phyloP scores from a whole-genome alignment of 2,888 invertebrate species.

The Eudemis profundana region DNA sequence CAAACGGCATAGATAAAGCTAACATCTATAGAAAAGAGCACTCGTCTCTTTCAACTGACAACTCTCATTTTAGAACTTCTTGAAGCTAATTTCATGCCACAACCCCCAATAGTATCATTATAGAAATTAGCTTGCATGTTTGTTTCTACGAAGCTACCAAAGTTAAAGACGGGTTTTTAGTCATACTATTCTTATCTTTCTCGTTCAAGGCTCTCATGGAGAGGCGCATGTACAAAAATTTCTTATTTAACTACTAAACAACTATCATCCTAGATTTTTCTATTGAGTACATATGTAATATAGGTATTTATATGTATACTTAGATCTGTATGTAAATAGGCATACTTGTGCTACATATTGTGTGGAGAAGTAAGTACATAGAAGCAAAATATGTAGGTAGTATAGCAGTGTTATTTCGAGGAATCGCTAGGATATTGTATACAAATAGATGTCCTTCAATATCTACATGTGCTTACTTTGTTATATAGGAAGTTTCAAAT shows the following conservation, averaged over 20 bases:
- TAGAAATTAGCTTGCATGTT: conserved; percentile 38
- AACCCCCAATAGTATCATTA: conserved; percentile 14
- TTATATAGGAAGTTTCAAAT: conserved; percentile 60
- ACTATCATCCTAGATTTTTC: conserved; percentile 2
- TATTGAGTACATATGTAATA: not conserved
- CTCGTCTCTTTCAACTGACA: not conserved
- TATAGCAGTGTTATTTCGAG: conserved; percentile 13
- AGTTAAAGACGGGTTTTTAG: not conserved
- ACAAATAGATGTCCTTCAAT: conserved; percentile 33
- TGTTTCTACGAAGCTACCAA: conserved; percentile 16
- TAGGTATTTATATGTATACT: conserved; percentile 10
- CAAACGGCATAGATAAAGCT: no score
- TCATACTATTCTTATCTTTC: conserved; percentile 8
- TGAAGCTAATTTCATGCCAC: conserved; percentile 14
- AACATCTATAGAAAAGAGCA: not conserved
- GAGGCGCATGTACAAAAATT: conserved; percentile 30
- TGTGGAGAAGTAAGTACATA: conserved; percentile 39
- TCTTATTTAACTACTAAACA: not conserved
- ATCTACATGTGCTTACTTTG: conserved; percentile 58
- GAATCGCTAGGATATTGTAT: conserved; percentile 27
- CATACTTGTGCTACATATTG: not conserved
- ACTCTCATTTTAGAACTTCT: not conserved
- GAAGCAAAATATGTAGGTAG: conserved; percentile 31
- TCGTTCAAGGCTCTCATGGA: conserved; percentile 7
- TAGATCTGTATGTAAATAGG: conserved; percentile 13